Conservation (phyloP, 2,888 invertebrate genomes). For the Thymelicus acteon region DNA sequence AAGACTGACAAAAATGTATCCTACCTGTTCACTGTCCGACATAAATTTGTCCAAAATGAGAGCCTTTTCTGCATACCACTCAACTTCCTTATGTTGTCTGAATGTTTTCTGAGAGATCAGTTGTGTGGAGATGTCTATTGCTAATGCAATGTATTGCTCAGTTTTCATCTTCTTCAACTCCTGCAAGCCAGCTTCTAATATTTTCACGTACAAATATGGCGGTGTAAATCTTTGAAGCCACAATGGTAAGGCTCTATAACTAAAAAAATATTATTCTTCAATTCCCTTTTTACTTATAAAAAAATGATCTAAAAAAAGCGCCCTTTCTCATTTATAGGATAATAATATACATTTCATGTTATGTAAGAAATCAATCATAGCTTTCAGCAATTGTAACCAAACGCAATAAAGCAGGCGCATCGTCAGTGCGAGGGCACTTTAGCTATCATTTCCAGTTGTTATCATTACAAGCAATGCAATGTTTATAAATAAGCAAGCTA, state of each 20-base stretch:
- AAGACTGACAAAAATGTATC: background rate
- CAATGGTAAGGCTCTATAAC: constrained; percentile 67
- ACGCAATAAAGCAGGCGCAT: too few species aligned
- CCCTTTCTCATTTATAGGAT: too few species aligned
- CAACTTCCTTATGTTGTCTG: constrained; percentile 72
- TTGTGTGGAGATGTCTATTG: constrained; percentile 77
- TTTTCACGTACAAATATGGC: constrained; percentile 69
- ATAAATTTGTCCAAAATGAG: constrained; percentile 82
- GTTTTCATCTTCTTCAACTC: constrained; percentile 66
- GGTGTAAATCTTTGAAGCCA: constrained; percentile 86
- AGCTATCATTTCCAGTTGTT: too few species aligned
- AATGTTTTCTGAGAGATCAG: constrained; percentile 80
- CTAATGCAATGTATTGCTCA: constrained; percentile 57
- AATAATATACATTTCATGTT: too few species aligned
- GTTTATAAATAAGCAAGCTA: too few species aligned
- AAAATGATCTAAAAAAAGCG: too few species aligned
- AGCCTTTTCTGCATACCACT: constrained; percentile 86
- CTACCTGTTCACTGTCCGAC: constrained; percentile 58
- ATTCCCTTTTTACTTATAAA: background rate
- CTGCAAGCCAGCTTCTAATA: constrained; percentile 66
- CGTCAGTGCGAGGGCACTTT: too few species aligned
- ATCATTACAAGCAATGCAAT: too few species aligned
- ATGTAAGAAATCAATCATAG: too few species aligned
- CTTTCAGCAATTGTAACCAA: too few species aligned
- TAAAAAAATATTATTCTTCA: constrained; percentile 45